Evolutionary conservation across 1,140 invertebrate species (phyloP).

Genomic region (Dinoponera quadriceps): DNA sequence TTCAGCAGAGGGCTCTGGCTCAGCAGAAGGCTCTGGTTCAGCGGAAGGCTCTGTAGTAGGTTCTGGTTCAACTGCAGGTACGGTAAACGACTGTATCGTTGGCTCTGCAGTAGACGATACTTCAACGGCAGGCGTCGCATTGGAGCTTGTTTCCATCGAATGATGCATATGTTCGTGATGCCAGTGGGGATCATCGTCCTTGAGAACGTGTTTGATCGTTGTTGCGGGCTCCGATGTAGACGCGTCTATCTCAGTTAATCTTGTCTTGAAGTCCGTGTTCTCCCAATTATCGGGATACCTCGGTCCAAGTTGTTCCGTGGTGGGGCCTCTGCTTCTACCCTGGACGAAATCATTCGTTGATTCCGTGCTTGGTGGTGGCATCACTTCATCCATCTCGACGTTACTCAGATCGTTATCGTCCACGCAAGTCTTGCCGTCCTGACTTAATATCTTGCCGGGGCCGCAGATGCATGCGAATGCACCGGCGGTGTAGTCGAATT

Average conservation of each 20-base stretch:
- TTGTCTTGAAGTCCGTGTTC: slow-evolving; percentile 55
- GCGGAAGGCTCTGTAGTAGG: background rate
- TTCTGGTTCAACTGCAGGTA: slow-evolving; percentile 41
- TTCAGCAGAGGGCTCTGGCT: slow-evolving; percentile 74
- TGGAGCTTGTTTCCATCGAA: slow-evolving; percentile 65
- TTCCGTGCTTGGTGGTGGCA: slow-evolving; percentile 58
- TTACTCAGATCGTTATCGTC: slow-evolving; percentile 77
- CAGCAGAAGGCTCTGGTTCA: slow-evolving; percentile 71
- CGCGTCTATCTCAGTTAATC: background rate
- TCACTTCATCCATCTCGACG: slow-evolving; percentile 70
- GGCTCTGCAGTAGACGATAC: slow-evolving; percentile 51
- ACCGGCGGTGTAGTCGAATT: slow-evolving; percentile 89
- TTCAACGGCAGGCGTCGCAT: slow-evolving; percentile 62
- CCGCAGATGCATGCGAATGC: slow-evolving; percentile 90
- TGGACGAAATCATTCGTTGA: slow-evolving; percentile 73
- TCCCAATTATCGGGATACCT: slow-evolving; percentile 77
- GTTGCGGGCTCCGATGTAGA: slow-evolving; percentile 13
- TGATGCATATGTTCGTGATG: slow-evolving; percentile 4
- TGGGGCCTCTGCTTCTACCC: slow-evolving; percentile 83
- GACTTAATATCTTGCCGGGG: slow-evolving; percentile 83
- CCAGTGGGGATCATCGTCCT: slow-evolving; percentile 42
- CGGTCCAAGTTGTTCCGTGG: slow-evolving; percentile 78
- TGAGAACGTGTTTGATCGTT: background rate
- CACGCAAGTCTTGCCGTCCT: slow-evolving; percentile 84
- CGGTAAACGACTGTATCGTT: slow-evolving; percentile 37